A percentile compares a stretch with the other conserved stretches of the same genome.
Conservation (phyloP, 2,888 invertebrate genomes). For the Eurytoma californica region DNA sequence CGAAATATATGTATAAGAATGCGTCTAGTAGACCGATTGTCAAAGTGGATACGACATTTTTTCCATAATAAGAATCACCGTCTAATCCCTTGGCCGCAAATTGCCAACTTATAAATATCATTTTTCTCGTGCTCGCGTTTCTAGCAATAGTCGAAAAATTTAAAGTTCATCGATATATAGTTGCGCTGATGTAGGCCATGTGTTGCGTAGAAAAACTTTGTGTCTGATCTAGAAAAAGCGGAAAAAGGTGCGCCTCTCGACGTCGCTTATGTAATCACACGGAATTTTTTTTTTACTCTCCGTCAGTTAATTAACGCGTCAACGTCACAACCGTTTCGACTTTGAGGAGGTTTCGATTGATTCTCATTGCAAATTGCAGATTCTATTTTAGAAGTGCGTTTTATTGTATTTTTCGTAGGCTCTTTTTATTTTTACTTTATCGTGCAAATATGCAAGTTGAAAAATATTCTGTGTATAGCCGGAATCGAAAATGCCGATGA, state of each 20-base stretch:
- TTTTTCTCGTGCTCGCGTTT: constrained; percentile 16
- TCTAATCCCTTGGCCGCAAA: neutral
- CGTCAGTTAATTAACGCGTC: constrained; percentile 17
- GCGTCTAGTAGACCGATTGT: constrained; percentile 66
- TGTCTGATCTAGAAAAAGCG: constrained; percentile 41
- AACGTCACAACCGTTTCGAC: constrained; percentile 41
- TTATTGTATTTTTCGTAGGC: constrained; percentile 25
- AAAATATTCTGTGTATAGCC: constrained; percentile 38
- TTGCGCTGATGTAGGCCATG: constrained; percentile 52
- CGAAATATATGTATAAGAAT: constrained; percentile 56
- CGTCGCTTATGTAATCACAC: constrained; percentile 11
- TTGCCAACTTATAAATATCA: constrained; percentile 28
- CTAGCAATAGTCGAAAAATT: constrained; percentile 48
- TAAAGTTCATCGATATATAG: constrained; percentile 42
- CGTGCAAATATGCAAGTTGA: constrained; percentile 11
- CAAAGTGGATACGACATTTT: constrained; percentile 65
- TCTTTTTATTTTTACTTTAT: constrained; percentile 17
- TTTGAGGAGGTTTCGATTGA: constrained; percentile 20
- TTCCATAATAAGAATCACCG: constrained; percentile 37
- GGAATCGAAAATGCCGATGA: constrained; percentile 26
- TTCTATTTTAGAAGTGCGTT: constrained; percentile 35
- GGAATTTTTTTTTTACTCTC: constrained; percentile 1
- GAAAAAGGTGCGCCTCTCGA: constrained; percentile 36
- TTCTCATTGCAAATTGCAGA: constrained; percentile 18
- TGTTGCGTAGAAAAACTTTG: constrained; percentile 53